These are phyloP conservation scores for Zeus faber DNA, from an alignment of 2,113 vertebrate genomes.

Conservation along the genomic window DNA sequence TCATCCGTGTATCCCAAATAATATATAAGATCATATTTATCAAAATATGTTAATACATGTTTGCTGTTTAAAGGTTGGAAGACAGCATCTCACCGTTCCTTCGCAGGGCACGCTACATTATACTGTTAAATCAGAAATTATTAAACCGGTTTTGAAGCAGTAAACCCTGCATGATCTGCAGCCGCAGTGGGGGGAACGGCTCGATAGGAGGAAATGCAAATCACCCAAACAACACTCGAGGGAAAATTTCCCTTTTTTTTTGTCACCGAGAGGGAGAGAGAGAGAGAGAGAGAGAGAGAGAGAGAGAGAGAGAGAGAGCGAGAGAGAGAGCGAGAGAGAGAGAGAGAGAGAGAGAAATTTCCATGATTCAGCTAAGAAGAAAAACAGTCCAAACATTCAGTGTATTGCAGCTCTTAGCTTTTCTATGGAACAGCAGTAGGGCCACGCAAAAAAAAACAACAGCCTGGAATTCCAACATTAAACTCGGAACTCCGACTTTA, in stretches of 20 bases:
- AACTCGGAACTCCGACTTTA: too few relatives aligned
- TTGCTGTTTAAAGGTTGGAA: too few relatives aligned
- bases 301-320: not conserved
- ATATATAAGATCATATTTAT: too few relatives aligned
- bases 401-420: not conserved
- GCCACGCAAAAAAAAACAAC: too few relatives aligned
- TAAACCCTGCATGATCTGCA: constrained; percentile 1
- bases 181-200: not conserved
- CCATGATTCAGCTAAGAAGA: not conserved
- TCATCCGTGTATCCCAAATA: too few relatives aligned
- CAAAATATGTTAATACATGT: too few relatives aligned
- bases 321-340: not conserved
- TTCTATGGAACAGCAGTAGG: too few relatives aligned
- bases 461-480: too few relatives aligned
- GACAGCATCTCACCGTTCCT: too few relatives aligned
- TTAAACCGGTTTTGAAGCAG: too few relatives aligned
- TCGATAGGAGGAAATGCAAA: constrained; percentile 6
- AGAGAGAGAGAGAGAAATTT: not conserved
- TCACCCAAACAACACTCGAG: not conserved
- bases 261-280: not conserved
- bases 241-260: constrained; percentile 3
- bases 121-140: too few relatives aligned
- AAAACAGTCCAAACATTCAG: not conserved
- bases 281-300: not conserved
- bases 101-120: too few relatives aligned